These are phyloP conservation scores for Phyllostomus discolor DNA, from an alignment of 2,113 vertebrate genomes.

Conservation along the genomic window DNA sequence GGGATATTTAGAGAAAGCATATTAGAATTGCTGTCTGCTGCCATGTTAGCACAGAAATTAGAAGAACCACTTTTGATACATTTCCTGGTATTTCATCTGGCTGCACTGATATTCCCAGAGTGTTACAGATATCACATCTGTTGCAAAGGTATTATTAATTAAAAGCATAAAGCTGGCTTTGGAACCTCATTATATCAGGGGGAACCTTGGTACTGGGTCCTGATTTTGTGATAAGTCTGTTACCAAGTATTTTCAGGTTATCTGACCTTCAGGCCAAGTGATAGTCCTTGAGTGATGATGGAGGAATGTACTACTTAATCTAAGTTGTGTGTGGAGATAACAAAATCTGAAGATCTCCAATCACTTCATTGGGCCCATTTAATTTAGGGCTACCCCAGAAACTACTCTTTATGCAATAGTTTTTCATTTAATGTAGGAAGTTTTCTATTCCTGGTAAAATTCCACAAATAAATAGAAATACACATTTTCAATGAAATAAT, in stretches of 20 bases:
- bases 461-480: neutral
- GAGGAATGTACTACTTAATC: neutral
- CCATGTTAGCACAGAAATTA: neutral
- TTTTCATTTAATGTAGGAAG: neutral
- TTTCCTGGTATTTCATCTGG: neutral
- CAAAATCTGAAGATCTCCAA: neutral
- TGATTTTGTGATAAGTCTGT: conserved; percentile 9
- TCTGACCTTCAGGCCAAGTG: neutral
- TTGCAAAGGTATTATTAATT: conserved; percentile 14
- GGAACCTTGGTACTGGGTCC: conserved; percentile 1
- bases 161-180: conserved; percentile 28
- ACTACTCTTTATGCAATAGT: neutral
- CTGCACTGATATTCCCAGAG: conserved; percentile 29
- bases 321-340: conserved; percentile 23
- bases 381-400: neutral
- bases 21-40: neutral
- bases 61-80: neutral
- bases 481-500: neutral
- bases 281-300: neutral
- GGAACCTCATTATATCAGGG: neutral
- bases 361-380: neutral
- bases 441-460: neutral
- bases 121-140: conserved; percentile 12
- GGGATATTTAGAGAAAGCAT: neutral
- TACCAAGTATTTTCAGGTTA: conserved; percentile 4